Base-by-base conservation (phyloP, 2,113 vertebrate genomes). In the Ageneiosus marmoratus region DNA sequence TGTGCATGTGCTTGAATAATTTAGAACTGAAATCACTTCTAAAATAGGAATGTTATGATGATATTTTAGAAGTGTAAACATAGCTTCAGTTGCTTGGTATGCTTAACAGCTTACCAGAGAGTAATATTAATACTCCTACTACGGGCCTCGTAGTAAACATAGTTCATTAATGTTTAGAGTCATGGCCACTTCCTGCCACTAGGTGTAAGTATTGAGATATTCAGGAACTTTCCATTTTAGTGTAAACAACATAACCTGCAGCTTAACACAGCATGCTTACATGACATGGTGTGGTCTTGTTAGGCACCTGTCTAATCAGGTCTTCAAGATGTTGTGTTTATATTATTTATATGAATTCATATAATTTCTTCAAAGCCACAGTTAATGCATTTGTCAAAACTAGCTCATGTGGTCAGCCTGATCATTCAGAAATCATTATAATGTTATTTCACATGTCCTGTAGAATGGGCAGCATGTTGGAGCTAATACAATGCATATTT, bases 201-300 rank as follows among this genome's bases (percentile, higher is more conserved):
- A 85, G 84, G 79, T 69, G 84, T 48, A 60, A 75, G 62, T 56
- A 60, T 85, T 85, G 84, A 72, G 79, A 81, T 48, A 44, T 34
- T 20, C 22, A 29, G 48, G 12, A 48, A 56, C 16, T 50, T 72
- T 34, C 13, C 2, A 48, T 24, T 74, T 51, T 10, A 12, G 29
- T 32, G 73, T 53, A 50, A 73, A 29, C 53, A 46, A 46, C 4
- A 37, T 16, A n/a, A 44, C 3, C 41, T 53, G 18, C 41, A 37
- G 5, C 55, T 62, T 48, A 73, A 73, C 51, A 58, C 37, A 58
- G 53, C 32, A 72, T 41, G 22, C 15, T 27, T 53, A 27, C 27
- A 65, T 67, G 12, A 41, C 27, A 65, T 67, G 12, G 27, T 69
- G 32, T 37, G 63, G 32, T 20, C 60, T 63, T 63, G 60, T 63